Evolutionary conservation across 2,888 invertebrate genomes (phyloP), one percentile per base, ranked within the genome.

Genomic region (Cheilosia vulpina): DNA sequence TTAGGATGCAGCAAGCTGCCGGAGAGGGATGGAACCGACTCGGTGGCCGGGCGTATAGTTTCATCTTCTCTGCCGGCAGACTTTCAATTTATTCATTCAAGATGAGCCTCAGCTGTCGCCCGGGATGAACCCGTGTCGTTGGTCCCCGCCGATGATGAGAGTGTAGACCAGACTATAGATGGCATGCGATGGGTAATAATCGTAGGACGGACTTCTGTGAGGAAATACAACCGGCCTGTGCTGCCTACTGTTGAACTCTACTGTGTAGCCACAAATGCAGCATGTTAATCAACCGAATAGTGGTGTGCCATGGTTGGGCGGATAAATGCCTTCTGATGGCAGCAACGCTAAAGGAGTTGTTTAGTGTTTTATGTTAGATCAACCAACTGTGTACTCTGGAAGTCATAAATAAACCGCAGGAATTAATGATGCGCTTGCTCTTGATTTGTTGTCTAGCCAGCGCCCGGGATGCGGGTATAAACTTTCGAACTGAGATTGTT

Each of bases 391-490:
- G 17, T 31, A 6, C 50, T 73, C 73, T 78, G 69, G 60, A 80
- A 85, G 80, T 81, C 85, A 81, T 85, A 85, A 85, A 85, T 85
- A 81, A 85, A 76, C 80, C 80, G 81, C 80, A 85, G 80, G 68
- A 81, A 76, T 85, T 85, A 81, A 85, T 85, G 80, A 85, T 76
- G 80, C 78, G 68, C 65, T 27, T 41, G 45, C 50, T 47, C 62
- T 68, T 58, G 80, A 81, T 81, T 81, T 62, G 62, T 63, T 55
- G 75, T 68, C 73, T 80, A 47, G 43, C 34, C 58, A 57, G 57
- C 31, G 19, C 27, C 65, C 52, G 65, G 17, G 5, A 9, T 38
- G 72, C 31, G 9, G 57, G 47, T 62, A 66, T 73, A 73, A 47
- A 73, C 65, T 68, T 73, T 73, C 47, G 17, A 55, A 47, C 34